Evolutionary conservation across 2,113 vertebrate genomes (phyloP).

Genomic region (Falco punctatus): DNA sequence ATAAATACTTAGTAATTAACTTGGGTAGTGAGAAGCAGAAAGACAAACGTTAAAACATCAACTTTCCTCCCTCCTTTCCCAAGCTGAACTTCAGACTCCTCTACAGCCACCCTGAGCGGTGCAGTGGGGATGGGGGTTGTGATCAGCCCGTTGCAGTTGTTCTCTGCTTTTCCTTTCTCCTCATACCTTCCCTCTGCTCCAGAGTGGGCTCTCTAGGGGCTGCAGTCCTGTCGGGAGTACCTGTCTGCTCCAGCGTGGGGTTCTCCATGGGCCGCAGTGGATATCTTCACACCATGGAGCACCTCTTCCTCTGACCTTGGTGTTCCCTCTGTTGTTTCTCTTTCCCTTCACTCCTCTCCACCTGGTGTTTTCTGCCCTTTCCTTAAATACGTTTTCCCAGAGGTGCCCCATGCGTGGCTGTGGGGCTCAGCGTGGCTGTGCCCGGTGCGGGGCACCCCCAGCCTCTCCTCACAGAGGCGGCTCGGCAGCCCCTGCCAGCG

Average conservation of each 20-base stretch:
- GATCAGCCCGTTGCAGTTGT: neutral
- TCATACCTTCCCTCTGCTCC: neutral
- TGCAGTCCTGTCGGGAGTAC: neutral
- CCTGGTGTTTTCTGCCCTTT: neutral
- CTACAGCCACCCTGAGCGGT: fast-evolving
- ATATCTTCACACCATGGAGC: neutral
- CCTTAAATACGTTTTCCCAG: neutral
- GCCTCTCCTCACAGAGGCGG: too few species aligned
- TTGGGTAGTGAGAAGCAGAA: neutral
- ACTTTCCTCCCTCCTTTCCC: neutral
- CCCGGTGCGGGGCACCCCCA: fast-evolving
- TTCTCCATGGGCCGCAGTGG: neutral
- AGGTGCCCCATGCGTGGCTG: fast-evolving
- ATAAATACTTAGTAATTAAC: neutral
- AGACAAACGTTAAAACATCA: neutral
- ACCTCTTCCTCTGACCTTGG: neutral
- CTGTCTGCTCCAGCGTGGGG: neutral
- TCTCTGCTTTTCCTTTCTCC: neutral
- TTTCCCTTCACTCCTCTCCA: neutral
- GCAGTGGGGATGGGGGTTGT: fast-evolving
- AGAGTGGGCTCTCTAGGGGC: neutral
- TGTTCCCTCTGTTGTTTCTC: neutral
- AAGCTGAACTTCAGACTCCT: neutral
- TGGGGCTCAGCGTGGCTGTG: neutral
- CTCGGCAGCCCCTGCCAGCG: fast-evolving